Base-by-base conservation (phyloP, 2,888 invertebrate genomes). In the Hydrotaea cyrtoneurina region DNA sequence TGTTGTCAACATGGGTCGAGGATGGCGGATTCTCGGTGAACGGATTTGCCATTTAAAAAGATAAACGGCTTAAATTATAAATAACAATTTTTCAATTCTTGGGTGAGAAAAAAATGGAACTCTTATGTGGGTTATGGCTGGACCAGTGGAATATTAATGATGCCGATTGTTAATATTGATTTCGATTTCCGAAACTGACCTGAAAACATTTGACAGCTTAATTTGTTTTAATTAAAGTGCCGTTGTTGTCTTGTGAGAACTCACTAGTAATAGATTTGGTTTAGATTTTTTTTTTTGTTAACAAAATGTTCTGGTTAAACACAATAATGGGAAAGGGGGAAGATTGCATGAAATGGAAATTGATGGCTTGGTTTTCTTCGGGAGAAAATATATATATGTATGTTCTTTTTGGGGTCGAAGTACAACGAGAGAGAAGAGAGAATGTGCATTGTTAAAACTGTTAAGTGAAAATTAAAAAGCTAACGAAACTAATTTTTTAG, bases 131-230 rank as follows among this genome's bases (percentile, higher is more conserved):
- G 66, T 66, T 66, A 66, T 19, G 43, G 15, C n/a, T n/a, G n/a
- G n/a, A n/a, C 66, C 43, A 43, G 26, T 66, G 66, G 43, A 39
- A 66, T 66, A 66, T 66, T 66, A 66, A 66, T 66, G 39, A 66
- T 66, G 39, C n/a, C 36, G 0, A 8, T 13, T 50, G 13, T 26
- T 59, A 8, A 36, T 62, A 31, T 62, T n/a, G 43, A 21, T 19
- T 66, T 39, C 39, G 43, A 8, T 64, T 64, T 64, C 64, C 2
- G 23, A 43, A 31, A 0, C 17, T 66, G 66, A 66, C 66, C 66
- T 21, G 39, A 43, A 64, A 36, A 66, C 39, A 13, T 66, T 43
- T 39, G 66, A 66, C 66, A 66, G 43, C 39, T 66, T 66, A 66
- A 66, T 19, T 31, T 17, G 66, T 43, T 43, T 36, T 43, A 43